Base-by-base conservation (phyloP, 2,888 invertebrate genomes). In the Furcula furcula region DNA sequence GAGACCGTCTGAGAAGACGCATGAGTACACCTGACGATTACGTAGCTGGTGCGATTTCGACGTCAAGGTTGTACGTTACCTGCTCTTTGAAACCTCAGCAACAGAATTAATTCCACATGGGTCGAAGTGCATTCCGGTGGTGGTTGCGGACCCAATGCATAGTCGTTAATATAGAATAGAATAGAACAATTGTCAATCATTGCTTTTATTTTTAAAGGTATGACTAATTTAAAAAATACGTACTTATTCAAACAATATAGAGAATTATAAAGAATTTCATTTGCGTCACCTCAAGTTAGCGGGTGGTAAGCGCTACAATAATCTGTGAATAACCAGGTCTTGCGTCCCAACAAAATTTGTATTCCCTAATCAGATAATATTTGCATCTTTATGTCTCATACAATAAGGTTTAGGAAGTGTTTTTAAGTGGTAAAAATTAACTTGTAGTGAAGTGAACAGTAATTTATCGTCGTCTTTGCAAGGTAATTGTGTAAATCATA, bases 401-500 rank as follows among this genome's bases (percentile, higher is more conserved):
- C 5, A 45, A 63, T 72, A 81, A 40, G 51, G 65, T 47, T 51
- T 29, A 5, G 21, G 10, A 31, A 33, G 16, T 5, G 2, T 43
- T 42, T 30, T 15, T 28, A 7, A 25, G 29, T 15, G 40, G 60
- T 38, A 55, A 50, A n/a, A 46, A 43, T 38, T 44, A 55, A 43
- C 7, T 29, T 68, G 54, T 67, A 75, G 76, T 76, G 63, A 73
- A 77, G 72, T 76, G 77, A 77, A 79, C 76, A 69, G 75, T 82
- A 83, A 86, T 86, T 86, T 86, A 86, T 87, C 69, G 76, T 74
- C 75, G 75, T 76, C 80, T 81, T 82, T 79, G 75, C 75, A 70
- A 76, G 73, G 75, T 79, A 78, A 82, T 84, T 78, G 83, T 78
- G 83, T 88, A 88, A 87, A 88, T 88, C 88, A 88, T 82, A 67